Evolutionary conservation across 1,140 invertebrate species (phyloP).

Genomic region (Telenomus remus): DNA sequence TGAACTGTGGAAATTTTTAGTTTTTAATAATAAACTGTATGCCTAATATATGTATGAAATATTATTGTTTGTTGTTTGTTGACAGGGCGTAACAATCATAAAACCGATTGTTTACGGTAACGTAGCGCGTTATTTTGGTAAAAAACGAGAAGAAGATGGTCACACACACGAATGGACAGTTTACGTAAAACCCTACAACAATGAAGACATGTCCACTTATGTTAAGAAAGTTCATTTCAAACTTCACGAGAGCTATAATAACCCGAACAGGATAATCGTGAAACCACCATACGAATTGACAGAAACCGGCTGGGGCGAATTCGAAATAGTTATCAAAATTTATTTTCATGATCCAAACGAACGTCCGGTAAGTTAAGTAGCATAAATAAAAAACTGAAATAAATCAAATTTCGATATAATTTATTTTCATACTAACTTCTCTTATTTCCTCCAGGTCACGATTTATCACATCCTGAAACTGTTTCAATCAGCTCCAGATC

Average conservation of each 20-base stretch:
- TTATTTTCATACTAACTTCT: not conserved
- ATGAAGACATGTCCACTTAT: slow-evolving; percentile 96
- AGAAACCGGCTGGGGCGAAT: slow-evolving; percentile 99
- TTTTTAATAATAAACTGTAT: not conserved
- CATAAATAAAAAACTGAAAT: not conserved
- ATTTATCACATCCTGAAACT: slow-evolving; percentile 97
- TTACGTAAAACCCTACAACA: slow-evolving; percentile 95
- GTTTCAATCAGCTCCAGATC: slow-evolving; percentile 86
- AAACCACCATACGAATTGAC: slow-evolving; percentile 98
- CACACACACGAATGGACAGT: slow-evolving; percentile 99
- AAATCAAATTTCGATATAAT: not conserved
- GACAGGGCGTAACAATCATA: slow-evolving; percentile 89
- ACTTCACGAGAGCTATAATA: slow-evolving; percentile 97
- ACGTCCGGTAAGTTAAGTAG: slow-evolving; percentile 83
- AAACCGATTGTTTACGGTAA: slow-evolving; percentile 99
- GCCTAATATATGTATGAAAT: not conserved
- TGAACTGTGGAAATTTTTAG: not conserved
- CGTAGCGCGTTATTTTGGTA: slow-evolving; percentile 94
- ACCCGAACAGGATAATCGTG: slow-evolving; percentile 92
- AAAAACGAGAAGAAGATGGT: slow-evolving; percentile 98
- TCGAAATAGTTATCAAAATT: slow-evolving; percentile 98
- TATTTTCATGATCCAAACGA: slow-evolving; percentile 98
- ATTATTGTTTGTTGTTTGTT: not conserved
- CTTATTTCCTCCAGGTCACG: slow-evolving; percentile 87
- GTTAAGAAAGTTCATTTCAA: slow-evolving; percentile 99